Base-by-base conservation (phyloP, 35 echinoderm and acorn worm species). In the Apostichopus japonicus region DNA sequence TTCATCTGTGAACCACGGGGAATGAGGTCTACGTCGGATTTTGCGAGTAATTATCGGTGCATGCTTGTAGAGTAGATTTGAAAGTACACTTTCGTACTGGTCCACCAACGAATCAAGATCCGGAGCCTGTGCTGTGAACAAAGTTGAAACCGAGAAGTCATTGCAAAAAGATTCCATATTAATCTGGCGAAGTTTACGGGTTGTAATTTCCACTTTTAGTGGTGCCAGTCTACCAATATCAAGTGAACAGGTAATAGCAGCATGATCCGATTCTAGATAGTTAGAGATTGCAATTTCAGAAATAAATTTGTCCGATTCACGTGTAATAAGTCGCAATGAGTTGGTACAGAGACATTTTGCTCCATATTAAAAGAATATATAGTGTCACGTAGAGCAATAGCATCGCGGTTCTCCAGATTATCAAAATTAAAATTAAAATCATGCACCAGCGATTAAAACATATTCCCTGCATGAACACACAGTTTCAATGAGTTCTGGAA, bases 191-290 rank as follows among this genome's bases (percentile, higher is more conserved):
- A 96, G 5, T 94, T 96, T 96, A 23, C 87, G 77, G 22, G 56
- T 83, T 53, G 25, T 79, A 21, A 91, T 80, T 55, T 86, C 76
- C 72, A 90, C 82, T 87, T 90, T 96, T 14, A 33, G 10, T 54
- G 78, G 92, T 4, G 80, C 51, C 62, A 87, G 95, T 22, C 88
- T 8, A 44, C 77, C 88, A 87, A 96, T 94, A 55, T 82, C 17
- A 17, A 93, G 79, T 62, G 92, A 91, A 72, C 87, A 96, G 1
- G 77, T 24, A 10, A 92, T 79, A 44, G 95, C 95, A 87, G 87
- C 78, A 88, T 93, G 95, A 62, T 96, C 95, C 22, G 92, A 93
- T 17, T 56, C 63, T 13, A 96, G 82, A 67, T 93, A 93, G 62
- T 87, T 58, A 57, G 95, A 87, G 33, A 23, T 91, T 56, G 24